Base-by-base conservation (phyloP, 2,888 invertebrate genomes). In the Pollenia griseotomentosa region DNA sequence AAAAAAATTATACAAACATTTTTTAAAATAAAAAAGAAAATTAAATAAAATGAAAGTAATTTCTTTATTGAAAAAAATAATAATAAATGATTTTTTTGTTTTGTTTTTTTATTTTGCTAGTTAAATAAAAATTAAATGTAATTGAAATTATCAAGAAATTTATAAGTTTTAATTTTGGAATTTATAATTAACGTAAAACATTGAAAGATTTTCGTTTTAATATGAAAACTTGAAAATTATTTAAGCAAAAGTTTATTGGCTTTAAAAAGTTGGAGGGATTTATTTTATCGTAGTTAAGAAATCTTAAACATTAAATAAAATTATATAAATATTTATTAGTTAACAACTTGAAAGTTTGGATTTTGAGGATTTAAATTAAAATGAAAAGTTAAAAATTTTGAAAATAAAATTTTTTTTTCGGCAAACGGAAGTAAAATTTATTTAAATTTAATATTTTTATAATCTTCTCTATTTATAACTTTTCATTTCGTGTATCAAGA, bases 161-260 rank as follows among this genome's bases (percentile, higher is more conserved):
- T 42, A 2, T 10, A 40, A 63, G 12, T 61, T 51, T 57, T 44
- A n/a, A 4, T 65, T 77, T 77, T 59, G 16, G 48, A 63, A 63
- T 63, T 71, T 55, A 59, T 66, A 73, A 82, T 74, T 74, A 74
- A 42, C 65, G 68, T 53, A 75, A 83, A 68, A 82, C 66, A 82
- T 75, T 82, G 59, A 16, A 12, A 63, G 53, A 63, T 59, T 70
- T 14, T 79, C 44, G 19, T 73, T 55, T 40, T 70, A 23, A 53
- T 73, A 63, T 48, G 63, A 48, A 44, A 53, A 63, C 71, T 71
- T 53, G 8, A 55, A 33, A 80, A 71, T 63, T 61, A n/a, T 2
- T 61, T 70, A 0, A 68, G 44, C 40, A 23, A 55, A 53, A 63
- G 80, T 63, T 73, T 46, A 73, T 46, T 55, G 71, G 57, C 80